These are phyloP conservation scores for Hypomecis punctinalis DNA, from an alignment of 2,888 invertebrate species.

Conservation along the genomic window DNA sequence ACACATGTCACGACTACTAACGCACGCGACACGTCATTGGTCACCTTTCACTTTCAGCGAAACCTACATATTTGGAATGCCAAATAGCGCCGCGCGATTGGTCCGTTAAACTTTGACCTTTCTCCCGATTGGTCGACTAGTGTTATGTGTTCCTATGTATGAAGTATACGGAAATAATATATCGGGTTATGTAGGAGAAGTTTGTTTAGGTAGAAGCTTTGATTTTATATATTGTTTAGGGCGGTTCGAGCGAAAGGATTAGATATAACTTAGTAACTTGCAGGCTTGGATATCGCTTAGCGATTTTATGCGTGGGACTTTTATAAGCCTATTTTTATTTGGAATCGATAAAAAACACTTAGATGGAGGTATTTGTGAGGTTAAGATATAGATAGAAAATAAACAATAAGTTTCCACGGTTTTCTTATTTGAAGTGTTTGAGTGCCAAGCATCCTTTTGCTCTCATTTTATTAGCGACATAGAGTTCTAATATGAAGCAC, in stretches of 20 bases:
- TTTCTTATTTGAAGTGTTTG: no score
- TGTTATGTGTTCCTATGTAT: slow-evolving; percentile 37
- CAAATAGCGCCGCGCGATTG: slow-evolving; percentile 62
- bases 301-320: not conserved
- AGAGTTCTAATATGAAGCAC: no score
- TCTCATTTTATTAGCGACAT: no score
- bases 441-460: no score
- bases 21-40: slow-evolving; percentile 68
- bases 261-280: slow-evolving; percentile 4
- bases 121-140: slow-evolving; percentile 65
- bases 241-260: slow-evolving; percentile 13
- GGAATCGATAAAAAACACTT: not conserved
- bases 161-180: slow-evolving; percentile 45
- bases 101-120: slow-evolving; percentile 74
- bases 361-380: no score
- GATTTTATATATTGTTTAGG: slow-evolving; percentile 43
- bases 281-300: not conserved
- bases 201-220: slow-evolving; percentile 43
- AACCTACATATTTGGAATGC: slow-evolving; percentile 81
- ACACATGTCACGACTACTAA: slow-evolving; percentile 59
- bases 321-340: not conserved
- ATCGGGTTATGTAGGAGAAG: slow-evolving; percentile 39
- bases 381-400: no score
- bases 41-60: slow-evolving; percentile 77
- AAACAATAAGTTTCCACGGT: no score